Evolutionary conservation across 2,797 vertebrate genomes (phyloP).

Genomic region (Enteromius treurensis): DNA sequence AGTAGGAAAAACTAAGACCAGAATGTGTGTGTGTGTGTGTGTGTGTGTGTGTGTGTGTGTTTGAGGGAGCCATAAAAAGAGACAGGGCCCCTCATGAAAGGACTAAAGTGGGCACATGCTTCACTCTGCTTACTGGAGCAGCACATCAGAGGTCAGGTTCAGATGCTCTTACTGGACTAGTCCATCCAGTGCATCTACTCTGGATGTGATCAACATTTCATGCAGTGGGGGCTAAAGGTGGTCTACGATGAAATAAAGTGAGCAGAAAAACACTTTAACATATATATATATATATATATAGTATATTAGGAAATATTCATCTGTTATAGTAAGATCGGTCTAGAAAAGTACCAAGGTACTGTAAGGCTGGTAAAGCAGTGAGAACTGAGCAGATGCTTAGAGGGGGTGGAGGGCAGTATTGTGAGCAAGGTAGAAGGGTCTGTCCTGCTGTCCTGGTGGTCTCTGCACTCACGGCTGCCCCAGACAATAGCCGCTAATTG

Average conservation of each 20-base stretch:
- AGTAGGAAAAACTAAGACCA: conserved; percentile 16
- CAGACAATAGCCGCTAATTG: conserved; percentile 65
- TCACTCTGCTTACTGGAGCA: conserved; percentile 51
- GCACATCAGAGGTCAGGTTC: conserved; percentile 1
- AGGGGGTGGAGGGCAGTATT: conserved; percentile 57
- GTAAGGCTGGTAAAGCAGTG: conserved; percentile 25
- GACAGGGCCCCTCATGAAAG: conserved; percentile 29
- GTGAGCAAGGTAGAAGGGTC: conserved; percentile 63
- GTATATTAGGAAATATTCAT: too few species aligned
- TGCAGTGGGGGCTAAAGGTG: not conserved
- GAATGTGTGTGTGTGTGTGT: conserved; percentile 13
- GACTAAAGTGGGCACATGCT: conserved; percentile 28
- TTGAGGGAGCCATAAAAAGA: conserved; percentile 5
- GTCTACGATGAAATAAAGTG: not conserved
- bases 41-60: conserved; percentile 24
- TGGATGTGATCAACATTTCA: not conserved
- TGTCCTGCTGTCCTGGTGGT: conserved; percentile 65
- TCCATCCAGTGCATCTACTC: not conserved
- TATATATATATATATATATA: too few species aligned
- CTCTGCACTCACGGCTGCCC: conserved; percentile 52
- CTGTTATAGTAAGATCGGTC: not conserved
- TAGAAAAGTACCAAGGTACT: conserved; percentile 41
- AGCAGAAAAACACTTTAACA: too few species aligned
- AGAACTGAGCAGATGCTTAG: conserved; percentile 56
- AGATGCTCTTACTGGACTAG: not conserved